phyloP scores from a whole-genome alignment of 2,113 vertebrate species.

The Cyprinodon brontotheroides region DNA sequence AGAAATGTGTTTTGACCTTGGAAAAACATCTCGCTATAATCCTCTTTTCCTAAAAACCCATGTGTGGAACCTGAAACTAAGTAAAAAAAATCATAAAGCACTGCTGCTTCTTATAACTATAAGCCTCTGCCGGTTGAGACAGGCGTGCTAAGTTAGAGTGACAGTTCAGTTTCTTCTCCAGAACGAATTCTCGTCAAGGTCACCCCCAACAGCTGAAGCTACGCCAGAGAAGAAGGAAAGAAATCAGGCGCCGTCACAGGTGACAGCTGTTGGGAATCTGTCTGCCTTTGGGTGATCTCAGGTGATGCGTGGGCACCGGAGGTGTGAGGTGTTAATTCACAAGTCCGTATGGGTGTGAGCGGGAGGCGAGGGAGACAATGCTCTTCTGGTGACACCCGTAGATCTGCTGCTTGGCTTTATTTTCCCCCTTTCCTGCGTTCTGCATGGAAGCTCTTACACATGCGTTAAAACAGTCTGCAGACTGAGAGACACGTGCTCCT shows the following conservation, averaged over 20 bases:
- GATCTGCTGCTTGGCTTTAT: slow-evolving; percentile 59
- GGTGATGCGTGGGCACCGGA: slow-evolving; percentile 55
- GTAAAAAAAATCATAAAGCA: slow-evolving; percentile 29
- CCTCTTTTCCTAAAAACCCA: slow-evolving; percentile 51
- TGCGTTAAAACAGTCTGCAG: slow-evolving; percentile 3
- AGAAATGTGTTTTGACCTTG: slow-evolving; percentile 11
- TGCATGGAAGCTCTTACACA: slow-evolving; percentile 15
- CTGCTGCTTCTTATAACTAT: slow-evolving; percentile 34
- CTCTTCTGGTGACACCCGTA: slow-evolving; percentile 37
- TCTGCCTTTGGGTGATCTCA: slow-evolving; percentile 44
- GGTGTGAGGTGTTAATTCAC: slow-evolving; percentile 65
- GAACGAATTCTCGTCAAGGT: slow-evolving; percentile 36
- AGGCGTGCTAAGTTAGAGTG: slow-evolving; percentile 26
- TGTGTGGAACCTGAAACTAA: slow-evolving; percentile 35
- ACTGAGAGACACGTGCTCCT: slow-evolving; percentile 25
- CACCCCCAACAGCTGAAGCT: slow-evolving; percentile 18
- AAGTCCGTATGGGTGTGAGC: slow-evolving; percentile 59
- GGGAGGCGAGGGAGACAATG: slow-evolving; percentile 25
- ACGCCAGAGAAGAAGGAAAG: slow-evolving; percentile 36
- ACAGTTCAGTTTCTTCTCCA: slow-evolving; percentile 5
- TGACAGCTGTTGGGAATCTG: slow-evolving; percentile 46
- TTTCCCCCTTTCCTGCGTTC: slow-evolving; percentile 1
- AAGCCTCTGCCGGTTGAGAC: slow-evolving; percentile 28
- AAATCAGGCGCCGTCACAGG: slow-evolving; percentile 39
- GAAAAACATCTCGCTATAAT: slow-evolving; percentile 47